Evolutionary conservation across 2,888 invertebrate species (phyloP).

Genomic region (Philaethria dido): DNA sequence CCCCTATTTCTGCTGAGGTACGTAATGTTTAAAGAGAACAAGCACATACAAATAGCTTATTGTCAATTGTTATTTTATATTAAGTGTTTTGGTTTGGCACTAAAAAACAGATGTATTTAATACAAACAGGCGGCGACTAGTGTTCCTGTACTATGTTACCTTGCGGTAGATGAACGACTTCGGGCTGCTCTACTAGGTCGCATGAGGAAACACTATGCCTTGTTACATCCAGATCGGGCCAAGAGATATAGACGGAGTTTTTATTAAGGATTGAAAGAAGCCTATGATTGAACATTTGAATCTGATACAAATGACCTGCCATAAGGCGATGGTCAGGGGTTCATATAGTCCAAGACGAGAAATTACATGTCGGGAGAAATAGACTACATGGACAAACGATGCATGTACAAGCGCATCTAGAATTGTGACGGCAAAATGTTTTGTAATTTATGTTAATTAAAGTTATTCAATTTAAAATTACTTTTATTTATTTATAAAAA

Average conservation of each 20-base stretch:
- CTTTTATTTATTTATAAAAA: not conserved
- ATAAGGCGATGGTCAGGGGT: slow-evolving; percentile 24
- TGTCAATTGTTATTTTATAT: too few species aligned
- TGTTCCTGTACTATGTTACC: slow-evolving; percentile 76
- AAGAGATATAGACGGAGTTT: slow-evolving; percentile 54
- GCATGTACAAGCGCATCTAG: slow-evolving; percentile 19
- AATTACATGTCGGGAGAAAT: slow-evolving; percentile 25
- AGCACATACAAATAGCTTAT: too few species aligned
- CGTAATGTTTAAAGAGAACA: too few species aligned
- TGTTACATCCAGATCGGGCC: slow-evolving; percentile 69
- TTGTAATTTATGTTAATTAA: slow-evolving; percentile 23
- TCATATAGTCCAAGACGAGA: slow-evolving; percentile 21
- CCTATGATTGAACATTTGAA: slow-evolving; percentile 19
- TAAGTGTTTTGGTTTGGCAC: not conserved
- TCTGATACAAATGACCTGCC: slow-evolving; percentile 24
- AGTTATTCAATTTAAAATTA: slow-evolving; percentile 13
- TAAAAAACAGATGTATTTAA: not conserved
- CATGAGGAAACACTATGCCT: slow-evolving; percentile 75
- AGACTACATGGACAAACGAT: slow-evolving; percentile 22
- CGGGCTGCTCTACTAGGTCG: slow-evolving; percentile 79
- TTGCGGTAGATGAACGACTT: slow-evolving; percentile 73
- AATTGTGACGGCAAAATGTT: slow-evolving; percentile 20
- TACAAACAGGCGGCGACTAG: slow-evolving; percentile 75
- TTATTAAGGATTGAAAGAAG: slow-evolving; percentile 32
- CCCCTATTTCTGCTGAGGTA: slow-evolving; percentile 81